Evolutionary conservation across 2,797 vertebrate species (phyloP), one percentile per base, ranked within the genome.

Genomic region (Mastacembelus armatus): DNA sequence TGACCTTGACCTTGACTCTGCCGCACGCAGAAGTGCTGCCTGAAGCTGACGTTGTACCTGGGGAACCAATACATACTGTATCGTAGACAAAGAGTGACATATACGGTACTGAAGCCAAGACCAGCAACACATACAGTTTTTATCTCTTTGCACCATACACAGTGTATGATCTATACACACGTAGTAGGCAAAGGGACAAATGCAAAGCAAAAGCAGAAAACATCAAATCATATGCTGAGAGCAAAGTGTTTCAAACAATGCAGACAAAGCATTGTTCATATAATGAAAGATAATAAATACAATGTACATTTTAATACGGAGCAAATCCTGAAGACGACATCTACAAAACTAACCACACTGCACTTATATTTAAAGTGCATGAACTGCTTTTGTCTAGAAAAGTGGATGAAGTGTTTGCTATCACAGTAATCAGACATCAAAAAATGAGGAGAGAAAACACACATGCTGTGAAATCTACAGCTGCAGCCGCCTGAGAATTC

Each of bases 1-100:
- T 70, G 83, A 21, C 56, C 72, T 61, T 94, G 95, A 55, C 94
- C 95, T 39, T 94, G 95, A 76, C 93, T 93, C 40, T 96, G 93
- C 62, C 96, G 94, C 66, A 93, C 24, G 44, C 95, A 91, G 74
- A 95, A 94, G 85, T 95, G 94, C 78, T 98, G 96, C 78, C 96
- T 96, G 84, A 96, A 99, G 93, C 96, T 96, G 79, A 98, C 96
- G 10, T 99, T 98, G 91, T 98, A 98, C 93, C 97, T 99, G 91
- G 83, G 79, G 83, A 92, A 90, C 82, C 87, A 89, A 81, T 82
- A 90, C 85, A 90, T 85, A 90, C 86, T 88, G 90, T 82, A 90
- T 90, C 85, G 86, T 89, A 87, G 85, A 91, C 87, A 89, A 80
- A 88, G 81, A 87, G 80, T 81, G 82, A 89, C 73, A 82, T 78